Percentiles rank a stretch among this genome's conserved stretches.
Evolutionary conservation across 2,113 vertebrate genomes (phyloP).

Genomic region (Aphyosemion australe): DNA sequence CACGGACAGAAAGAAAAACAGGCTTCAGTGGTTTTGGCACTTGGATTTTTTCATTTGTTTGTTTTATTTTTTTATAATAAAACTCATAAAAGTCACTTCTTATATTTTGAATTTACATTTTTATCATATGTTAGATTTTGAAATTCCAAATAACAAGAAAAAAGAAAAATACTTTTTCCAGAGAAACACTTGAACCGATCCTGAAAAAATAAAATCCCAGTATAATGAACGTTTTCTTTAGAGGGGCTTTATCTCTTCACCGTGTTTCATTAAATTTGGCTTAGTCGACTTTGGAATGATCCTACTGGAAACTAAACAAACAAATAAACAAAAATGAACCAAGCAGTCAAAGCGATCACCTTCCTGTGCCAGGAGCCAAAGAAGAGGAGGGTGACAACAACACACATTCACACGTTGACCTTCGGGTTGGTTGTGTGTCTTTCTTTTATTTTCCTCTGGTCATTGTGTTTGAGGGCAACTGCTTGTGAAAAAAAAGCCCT

Average conservation of each 20-base stretch:
- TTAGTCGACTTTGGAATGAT: background rate
- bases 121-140: too few species aligned
- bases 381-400: background rate
- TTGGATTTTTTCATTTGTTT: background rate
- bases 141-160: too few species aligned
- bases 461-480: slow-evolving; percentile 6
- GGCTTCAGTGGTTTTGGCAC: too few species aligned
- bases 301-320: background rate
- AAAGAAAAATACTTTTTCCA: too few species aligned
- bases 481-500: slow-evolving; percentile 40
- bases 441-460: background rate
- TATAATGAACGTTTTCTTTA: background rate
- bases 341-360: background rate
- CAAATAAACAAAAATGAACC: background rate
- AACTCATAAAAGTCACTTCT: too few species aligned
- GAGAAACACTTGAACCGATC: too few species aligned
- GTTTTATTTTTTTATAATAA: too few species aligned
- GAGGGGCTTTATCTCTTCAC: background rate
- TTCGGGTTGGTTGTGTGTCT: background rate
- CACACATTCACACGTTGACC: background rate
- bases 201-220: too few species aligned
- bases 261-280: background rate
- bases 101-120: too few species aligned
- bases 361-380: background rate
- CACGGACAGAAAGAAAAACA: background rate